Conservation (phyloP, 2,113 vertebrate genomes). For the Scartelaos histophorus region DNA sequence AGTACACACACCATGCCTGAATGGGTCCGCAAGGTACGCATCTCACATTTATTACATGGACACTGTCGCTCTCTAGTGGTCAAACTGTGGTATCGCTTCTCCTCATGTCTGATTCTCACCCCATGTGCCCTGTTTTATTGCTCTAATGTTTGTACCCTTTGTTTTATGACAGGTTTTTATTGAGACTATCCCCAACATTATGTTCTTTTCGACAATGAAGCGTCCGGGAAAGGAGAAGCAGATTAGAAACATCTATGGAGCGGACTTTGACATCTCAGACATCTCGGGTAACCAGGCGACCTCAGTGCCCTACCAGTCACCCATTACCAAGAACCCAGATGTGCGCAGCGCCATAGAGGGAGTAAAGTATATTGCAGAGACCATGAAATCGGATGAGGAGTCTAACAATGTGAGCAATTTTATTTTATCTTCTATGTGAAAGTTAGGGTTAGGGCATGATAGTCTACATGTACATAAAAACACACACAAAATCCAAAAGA, state of each 20-base stretch:
- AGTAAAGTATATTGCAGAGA: slow-evolving; percentile 93
- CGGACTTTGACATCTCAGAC: slow-evolving; percentile 92
- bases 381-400: slow-evolving; percentile 94
- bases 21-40: slow-evolving; percentile 91
- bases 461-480: neutral
- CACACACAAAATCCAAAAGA: too few relatives aligned
- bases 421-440: neutral
- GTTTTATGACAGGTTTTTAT: slow-evolving; percentile 85
- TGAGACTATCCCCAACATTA: slow-evolving; percentile 90
- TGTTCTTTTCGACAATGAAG: slow-evolving; percentile 98
- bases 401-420: slow-evolving; percentile 84
- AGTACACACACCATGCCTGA: slow-evolving; percentile 94
- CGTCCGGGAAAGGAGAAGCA: slow-evolving; percentile 86
- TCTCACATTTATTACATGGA: slow-evolving; percentile 13
- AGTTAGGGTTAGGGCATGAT: neutral
- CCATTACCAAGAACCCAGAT: slow-evolving; percentile 89
- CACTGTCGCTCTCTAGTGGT: slow-evolving; percentile 65
- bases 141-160: neutral
- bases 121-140: neutral
- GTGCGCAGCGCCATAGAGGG: slow-evolving; percentile 95
- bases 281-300: slow-evolving; percentile 89
- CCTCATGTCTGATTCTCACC: neutral
- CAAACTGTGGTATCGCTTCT: neutral
- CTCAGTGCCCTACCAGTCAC: slow-evolving; percentile 84
- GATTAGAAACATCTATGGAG: slow-evolving; percentile 81